Percentiles rank a stretch among this genome's conserved stretches.
phyloP scores from a whole-genome alignment of 2,888 invertebrate species.

The Chironomus tentans region DNA sequence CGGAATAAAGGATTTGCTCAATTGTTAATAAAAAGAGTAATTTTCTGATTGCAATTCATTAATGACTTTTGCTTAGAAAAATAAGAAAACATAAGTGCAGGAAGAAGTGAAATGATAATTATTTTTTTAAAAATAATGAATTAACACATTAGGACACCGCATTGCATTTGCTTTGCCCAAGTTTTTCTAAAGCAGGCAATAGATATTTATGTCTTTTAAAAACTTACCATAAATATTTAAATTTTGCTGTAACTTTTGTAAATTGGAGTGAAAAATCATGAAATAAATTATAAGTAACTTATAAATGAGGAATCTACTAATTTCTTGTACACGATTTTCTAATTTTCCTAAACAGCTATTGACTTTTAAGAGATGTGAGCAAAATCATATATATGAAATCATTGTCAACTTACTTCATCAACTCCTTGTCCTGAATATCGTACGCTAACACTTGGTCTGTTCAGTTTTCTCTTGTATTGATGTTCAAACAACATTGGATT shows the following conservation, averaged over 20 bases:
- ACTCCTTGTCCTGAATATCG: slow-evolving; percentile 79
- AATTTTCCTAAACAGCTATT: background rate
- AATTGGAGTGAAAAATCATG: background rate
- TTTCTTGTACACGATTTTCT: background rate
- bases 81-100: background rate
- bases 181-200: slow-evolving; percentile 14
- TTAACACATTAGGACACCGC: background rate
- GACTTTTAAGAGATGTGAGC: background rate
- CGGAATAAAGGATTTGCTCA: background rate
- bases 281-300: background rate
- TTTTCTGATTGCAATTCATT: background rate
- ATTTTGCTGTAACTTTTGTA: background rate
- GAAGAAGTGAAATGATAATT: background rate
- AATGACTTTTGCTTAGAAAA: background rate
- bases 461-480: slow-evolving; percentile 74
- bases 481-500: slow-evolving; percentile 84
- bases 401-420: slow-evolving; percentile 53
- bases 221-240: slow-evolving; percentile 1
- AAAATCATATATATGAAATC: background rate
- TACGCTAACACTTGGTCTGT: slow-evolving; percentile 69
- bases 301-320: background rate
- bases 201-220: background rate
- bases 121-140: background rate
- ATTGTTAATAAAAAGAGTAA: background rate
- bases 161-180: background rate